Base-by-base conservation (phyloP, 2,113 vertebrate genomes). In the Neodontobutis hainanensis region DNA sequence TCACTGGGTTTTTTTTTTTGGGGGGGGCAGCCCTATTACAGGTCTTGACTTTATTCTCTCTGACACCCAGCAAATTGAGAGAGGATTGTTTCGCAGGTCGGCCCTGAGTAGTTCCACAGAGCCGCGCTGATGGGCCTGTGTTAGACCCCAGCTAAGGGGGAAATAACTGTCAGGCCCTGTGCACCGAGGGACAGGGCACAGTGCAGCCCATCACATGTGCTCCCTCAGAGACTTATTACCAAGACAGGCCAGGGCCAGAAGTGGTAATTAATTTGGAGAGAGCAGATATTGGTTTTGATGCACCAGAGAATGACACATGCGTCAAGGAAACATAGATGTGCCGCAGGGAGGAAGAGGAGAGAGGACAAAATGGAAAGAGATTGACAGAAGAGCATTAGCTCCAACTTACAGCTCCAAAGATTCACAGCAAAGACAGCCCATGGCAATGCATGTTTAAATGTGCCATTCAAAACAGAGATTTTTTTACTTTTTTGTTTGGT, bases 171-270 rank as follows among this genome's bases (percentile, higher is more conserved):
- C 78, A 82, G 74, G 45, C 43, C 10, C 6, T 63, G 69, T 67
- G 56, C 61, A 69, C 73, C 50, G 58, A 63, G 57, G 65, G 47
- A 27, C 46, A 78, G 68, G 80, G 84, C 86, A 63, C 63, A 53
- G 68, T 76, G 42, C 47, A 74, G 69, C 63, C 73, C 68, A 87
- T 92, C 75, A 66, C 71, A 87, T 80, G 70, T 81, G 73, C 91
- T 95, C 89, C 79, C 64, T 73, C 60, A 78, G 93, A 94, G 90
- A 90, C 88, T 92, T 89, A 91, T 89, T 93, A 94, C 85, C 70
- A 90, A 90, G 85, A 83, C 89, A 85, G 88, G 84, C 78, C 85
- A 75, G 86, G 88, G 43, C 50, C 72, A 87, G 88, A 85, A 46
- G 70, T 85, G 83, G 80, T 87, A 89, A 94, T 93, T 91, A 92